Conservation (phyloP, 2,113 vertebrate species). For the Pachycephala philippinensis region DNA sequence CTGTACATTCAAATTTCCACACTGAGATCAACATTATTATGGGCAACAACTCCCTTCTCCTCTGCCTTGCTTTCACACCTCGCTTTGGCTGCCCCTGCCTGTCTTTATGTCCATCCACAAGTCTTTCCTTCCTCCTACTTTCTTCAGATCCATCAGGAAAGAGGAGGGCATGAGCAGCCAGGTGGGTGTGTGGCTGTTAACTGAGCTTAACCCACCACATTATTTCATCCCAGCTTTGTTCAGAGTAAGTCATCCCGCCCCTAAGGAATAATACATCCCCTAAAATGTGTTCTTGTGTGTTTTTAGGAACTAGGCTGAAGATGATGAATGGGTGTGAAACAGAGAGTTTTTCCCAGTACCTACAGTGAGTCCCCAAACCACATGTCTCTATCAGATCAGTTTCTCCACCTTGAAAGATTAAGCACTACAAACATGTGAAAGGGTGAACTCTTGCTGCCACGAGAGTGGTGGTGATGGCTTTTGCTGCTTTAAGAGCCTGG, state of each 20-base stretch:
- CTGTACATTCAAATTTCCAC: neutral
- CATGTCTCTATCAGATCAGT: neutral
- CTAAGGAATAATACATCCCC: neutral
- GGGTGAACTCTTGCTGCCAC: neutral
- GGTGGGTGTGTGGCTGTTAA: neutral
- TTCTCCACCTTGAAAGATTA: neutral
- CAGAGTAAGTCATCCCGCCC: neutral
- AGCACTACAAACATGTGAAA: neutral
- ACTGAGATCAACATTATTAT: neutral
- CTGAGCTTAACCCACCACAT: neutral
- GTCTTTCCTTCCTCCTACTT: neutral
- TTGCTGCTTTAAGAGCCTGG: neutral
- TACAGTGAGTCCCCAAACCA: neutral
- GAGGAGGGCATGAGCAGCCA: neutral
- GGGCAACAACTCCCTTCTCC: neutral
- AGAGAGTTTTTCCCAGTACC: neutral
- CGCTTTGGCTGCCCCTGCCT: neutral
- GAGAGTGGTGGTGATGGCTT: neutral
- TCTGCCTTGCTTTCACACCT: neutral
- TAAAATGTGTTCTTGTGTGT: rapidly evolving
- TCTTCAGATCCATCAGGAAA: neutral
- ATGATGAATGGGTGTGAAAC: neutral
- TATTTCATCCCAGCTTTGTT: neutral
- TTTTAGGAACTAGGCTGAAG: neutral
- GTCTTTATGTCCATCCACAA: neutral